Percentiles rank a stretch among this genome's conserved stretches.
phyloP scores from a whole-genome alignment of 1,140 invertebrate species.

The Paramacrobiotus metropolitanus region DNA sequence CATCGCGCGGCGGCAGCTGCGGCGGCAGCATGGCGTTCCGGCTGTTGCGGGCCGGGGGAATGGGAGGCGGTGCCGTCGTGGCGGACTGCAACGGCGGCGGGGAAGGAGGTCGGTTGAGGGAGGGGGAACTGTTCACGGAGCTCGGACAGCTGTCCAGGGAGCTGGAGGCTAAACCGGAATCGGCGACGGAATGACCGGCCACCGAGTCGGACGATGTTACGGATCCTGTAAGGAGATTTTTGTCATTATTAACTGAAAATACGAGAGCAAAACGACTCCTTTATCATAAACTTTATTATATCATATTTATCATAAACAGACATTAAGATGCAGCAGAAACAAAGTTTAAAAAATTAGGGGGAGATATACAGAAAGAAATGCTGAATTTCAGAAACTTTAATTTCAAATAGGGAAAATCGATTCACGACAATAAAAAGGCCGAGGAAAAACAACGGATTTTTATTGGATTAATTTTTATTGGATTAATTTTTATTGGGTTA shows the following conservation, averaged over 20 bases:
- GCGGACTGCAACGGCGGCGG: too few relatives aligned
- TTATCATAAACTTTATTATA: background rate
- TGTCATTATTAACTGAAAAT: background rate
- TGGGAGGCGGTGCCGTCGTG: too few relatives aligned
- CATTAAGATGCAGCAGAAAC: too few relatives aligned
- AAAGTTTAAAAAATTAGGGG: background rate
- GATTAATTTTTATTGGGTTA: background rate
- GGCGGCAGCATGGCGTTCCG: too few relatives aligned
- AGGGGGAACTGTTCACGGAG: constrained; percentile 17
- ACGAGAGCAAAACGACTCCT: constrained; percentile 14
- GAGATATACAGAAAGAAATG: background rate
- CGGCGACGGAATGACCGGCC: constrained; percentile 17
- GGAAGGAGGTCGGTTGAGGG: background rate
- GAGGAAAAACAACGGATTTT: too few relatives aligned
- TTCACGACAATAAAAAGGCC: too few relatives aligned
- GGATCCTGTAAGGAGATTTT: constrained; percentile 33
- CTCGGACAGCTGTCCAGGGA: constrained; percentile 36
- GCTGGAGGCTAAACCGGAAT: constrained; percentile 50
- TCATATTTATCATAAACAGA: too few relatives aligned
- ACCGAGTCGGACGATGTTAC: constrained; percentile 42
- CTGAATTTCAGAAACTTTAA: constrained; percentile 1
- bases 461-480: constrained; percentile 17
- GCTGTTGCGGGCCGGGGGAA: too few relatives aligned
- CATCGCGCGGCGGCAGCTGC: too few relatives aligned
- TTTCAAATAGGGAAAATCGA: too few relatives aligned